A percentile compares a stretch with the other conserved stretches of the same genome.
These are phyloP conservation scores for Unio delphinus DNA, from an alignment of 2,888 invertebrate species.

Conservation along the genomic window DNA sequence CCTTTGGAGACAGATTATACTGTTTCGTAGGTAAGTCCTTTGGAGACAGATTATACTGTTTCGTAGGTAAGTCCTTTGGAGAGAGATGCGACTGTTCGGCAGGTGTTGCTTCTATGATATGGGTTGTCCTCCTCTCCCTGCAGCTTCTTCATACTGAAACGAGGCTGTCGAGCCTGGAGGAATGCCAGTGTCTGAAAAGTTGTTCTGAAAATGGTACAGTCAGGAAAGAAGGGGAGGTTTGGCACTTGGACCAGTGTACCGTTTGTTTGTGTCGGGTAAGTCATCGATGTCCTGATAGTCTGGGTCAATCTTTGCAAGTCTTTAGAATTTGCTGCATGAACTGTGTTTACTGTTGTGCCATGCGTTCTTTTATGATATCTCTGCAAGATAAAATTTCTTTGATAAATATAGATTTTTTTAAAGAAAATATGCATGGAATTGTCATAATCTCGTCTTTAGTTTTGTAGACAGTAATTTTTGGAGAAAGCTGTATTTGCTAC, in stretches of 20 bases:
- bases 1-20: neutral
- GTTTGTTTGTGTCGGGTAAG: slow-evolving; percentile 89
- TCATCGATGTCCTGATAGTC: slow-evolving; percentile 18
- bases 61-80: neutral
- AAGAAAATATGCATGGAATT: too few species aligned
- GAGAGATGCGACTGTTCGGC: neutral
- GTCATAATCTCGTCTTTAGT: too few species aligned
- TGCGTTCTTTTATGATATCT: too few species aligned
- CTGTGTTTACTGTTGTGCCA: too few species aligned
- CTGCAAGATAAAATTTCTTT: too few species aligned
- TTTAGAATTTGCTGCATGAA: too few species aligned
- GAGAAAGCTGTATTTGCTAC: too few species aligned
- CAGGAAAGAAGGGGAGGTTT: slow-evolving; percentile 86
- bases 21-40: neutral
- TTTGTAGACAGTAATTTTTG: too few species aligned
- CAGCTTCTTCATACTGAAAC: slow-evolving; percentile 87
- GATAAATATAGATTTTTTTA: too few species aligned
- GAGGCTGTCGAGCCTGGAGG: slow-evolving; percentile 84
- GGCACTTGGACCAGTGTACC: slow-evolving; percentile 86
- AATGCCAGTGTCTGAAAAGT: slow-evolving; percentile 92
- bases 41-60: neutral
- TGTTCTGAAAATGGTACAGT: slow-evolving; percentile 86
- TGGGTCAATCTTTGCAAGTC: neutral
- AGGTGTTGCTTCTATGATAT: neutral
- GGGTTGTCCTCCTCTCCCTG: slow-evolving; percentile 5